Percentiles rank a stretch among this genome's conserved stretches.
These are phyloP conservation scores for Drosophila parthenogenetica DNA, from an alignment of 2,888 invertebrate species.

Conservation along the genomic window DNA sequence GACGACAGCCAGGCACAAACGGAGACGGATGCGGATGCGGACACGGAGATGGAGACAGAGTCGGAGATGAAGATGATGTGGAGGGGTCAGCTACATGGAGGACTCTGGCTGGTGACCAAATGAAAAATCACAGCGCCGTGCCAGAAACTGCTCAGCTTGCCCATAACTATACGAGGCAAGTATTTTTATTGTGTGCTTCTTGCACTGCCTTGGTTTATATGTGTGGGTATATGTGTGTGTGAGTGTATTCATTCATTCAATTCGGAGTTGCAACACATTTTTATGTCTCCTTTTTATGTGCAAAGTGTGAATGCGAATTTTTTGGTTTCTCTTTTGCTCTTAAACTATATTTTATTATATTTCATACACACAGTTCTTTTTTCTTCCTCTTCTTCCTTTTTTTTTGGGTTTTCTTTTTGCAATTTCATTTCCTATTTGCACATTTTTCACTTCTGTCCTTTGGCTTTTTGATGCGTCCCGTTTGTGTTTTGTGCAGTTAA, in stretches of 20 bases:
- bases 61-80: no score
- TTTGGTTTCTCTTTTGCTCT: slow-evolving; percentile 1
- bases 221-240: slow-evolving; percentile 30
- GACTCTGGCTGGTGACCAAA: slow-evolving; percentile 54
- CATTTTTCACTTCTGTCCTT: slow-evolving; percentile 72
- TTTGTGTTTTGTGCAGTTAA: slow-evolving; percentile 77
- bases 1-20: slow-evolving; percentile 23
- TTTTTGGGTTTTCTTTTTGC: slow-evolving; percentile 28
- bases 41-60: slow-evolving; percentile 15
- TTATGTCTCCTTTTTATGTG: slow-evolving; percentile 70
- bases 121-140: slow-evolving; percentile 78
- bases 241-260: slow-evolving; percentile 69
- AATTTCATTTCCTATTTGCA: slow-evolving; percentile 77
- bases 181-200: slow-evolving; percentile 68
- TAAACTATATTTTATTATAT: slow-evolving; percentile 16
- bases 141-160: slow-evolving; percentile 60
- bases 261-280: slow-evolving; percentile 75
- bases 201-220: slow-evolving; percentile 3
- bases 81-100: neutral
- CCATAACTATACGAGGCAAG: slow-evolving; percentile 52
- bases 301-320: slow-evolving; percentile 66
- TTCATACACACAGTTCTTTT: neutral
- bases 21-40: slow-evolving; percentile 6
- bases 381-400: slow-evolving; percentile 4
- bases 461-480: slow-evolving; percentile 77